Evolutionary conservation across 2,797 vertebrate species (phyloP), one percentile per base, ranked within the genome.

Genomic region (Megalops cyprinoides): DNA sequence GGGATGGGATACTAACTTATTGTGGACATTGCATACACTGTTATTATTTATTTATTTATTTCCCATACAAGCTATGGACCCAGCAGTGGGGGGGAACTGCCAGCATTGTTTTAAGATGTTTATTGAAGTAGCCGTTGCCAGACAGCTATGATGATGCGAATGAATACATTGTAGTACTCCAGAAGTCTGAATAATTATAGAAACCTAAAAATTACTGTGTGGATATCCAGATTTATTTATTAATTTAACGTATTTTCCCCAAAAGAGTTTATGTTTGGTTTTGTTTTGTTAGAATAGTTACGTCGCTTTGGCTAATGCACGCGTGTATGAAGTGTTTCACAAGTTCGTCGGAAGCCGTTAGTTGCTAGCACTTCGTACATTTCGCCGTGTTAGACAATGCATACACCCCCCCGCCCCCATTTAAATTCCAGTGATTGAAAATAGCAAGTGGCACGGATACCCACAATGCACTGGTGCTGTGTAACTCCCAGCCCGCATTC

Each of bases 391-490:
- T 67, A 67, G 14, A 34, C 62, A 34, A 14, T 37, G 39, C 62
- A 28, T n/a, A n/a, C n/a, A n/a, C n/a, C n/a, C n/a, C n/a, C n/a
- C 28, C 42, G 20, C 58, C 55, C 62, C 18, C 83, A 89, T 90
- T 92, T 88, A 90, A 93, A 94, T 92, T 91, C 88, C 88, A 84
- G 84, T 88, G 90, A 92, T 90, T 93, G 87, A 88, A 88, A 92
- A 90, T 87, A 91, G 90, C 92, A 93, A 94, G 91, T 91, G 91
- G 90, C 87, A 88, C 84, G 80, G 90, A 92, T 89, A 87, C 87
- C 87, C 87, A 93, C 91, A 93, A 93, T 91, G 92, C 90, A 86
- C 86, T 88, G 89, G 88, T 88, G 88, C 89, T 88, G 80, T 80
- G 85, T 80, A 83, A 81, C 87, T 86, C 88, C 89, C 82, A 14